Evolutionary conservation across 2,113 vertebrate species (phyloP), one percentile per base, ranked within the genome.

Genomic region (Tragelaphus imberbis): DNA sequence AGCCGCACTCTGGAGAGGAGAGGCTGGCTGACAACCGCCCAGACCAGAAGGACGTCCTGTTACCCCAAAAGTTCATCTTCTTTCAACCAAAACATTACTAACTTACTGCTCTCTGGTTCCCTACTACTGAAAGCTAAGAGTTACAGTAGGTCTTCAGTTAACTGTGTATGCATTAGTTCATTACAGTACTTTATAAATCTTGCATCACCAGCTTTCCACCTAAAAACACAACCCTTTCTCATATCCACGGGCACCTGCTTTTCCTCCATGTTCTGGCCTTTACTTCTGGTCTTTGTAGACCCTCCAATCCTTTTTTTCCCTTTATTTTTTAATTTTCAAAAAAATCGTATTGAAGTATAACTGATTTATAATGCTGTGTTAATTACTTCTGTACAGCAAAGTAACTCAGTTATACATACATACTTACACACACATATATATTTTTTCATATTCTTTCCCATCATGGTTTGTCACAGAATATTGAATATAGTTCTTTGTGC

Each of bases 261-360:
- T 84, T 79, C 81, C 81, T 90, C 65, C 81, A 63, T 27, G 10
- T 80, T 77, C 36, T 89, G 33, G 7, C n/a, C 47, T 77, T 88
- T 23, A 56, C 36, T 88, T 88, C 40, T 53, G 40, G 51, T 80
- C 58, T 90, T 33, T 82, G 47, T 7, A 59, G 51, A 16, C 25
- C 7, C 6, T 1, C 53, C 12, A 4, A 47, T 14, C 5, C 2
- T 4, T 27, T 40, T 30, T 40, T 49, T 27, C 30, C 12, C 27
- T 49, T 77, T 44, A 77, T 44, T 77, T 77, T 77, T 77, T 44
- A 44, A 77, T 15, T 77, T 77, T 75, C 19, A 77, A 77, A 77
- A 44, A 77, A 14, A 77, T 0, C 14, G 6, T 44, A 77, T 4
- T 77, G 23, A 77, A 27, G 40, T 77, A 77, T 27, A 75, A 23